A percentile compares a stretch with the other conserved stretches of the same genome.
phyloP scores from a whole-genome alignment of 2,113 vertebrate genomes.

The Turdus rufiventris region DNA sequence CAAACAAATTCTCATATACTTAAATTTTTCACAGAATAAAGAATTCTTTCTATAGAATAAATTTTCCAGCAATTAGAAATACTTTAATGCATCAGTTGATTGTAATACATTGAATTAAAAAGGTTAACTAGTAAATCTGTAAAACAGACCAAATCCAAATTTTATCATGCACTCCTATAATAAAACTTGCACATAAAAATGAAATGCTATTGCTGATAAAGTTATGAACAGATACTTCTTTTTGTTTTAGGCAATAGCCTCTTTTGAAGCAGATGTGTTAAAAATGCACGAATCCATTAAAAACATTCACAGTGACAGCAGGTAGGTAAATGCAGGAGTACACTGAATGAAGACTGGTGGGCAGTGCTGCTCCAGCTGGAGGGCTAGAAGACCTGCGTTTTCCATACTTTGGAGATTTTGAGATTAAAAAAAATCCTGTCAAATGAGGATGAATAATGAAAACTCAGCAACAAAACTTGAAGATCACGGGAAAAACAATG shows the following conservation, averaged over 20 bases:
- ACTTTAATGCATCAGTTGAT: not conserved
- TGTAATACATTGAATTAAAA: not conserved
- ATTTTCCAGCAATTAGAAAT: not conserved
- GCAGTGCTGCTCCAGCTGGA: not conserved
- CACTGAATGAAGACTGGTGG: not conserved
- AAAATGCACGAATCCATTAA: constrained; percentile 20
- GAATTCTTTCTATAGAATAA: not conserved
- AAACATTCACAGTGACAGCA: constrained; percentile 56
- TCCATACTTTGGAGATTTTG: not conserved
- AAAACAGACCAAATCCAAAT: not conserved
- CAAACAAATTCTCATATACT: not conserved
- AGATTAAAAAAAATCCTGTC: not conserved
- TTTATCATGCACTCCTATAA: not conserved
- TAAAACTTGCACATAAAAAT: not conserved
- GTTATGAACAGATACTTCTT: not conserved
- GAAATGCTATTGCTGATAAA: not conserved
- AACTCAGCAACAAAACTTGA: not conserved
- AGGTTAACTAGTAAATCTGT: not conserved
- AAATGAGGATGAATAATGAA: not conserved
- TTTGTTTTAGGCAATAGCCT: constrained; percentile 25
- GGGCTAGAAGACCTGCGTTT: not conserved
- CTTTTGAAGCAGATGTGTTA: constrained; percentile 48
- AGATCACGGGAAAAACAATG: not conserved
- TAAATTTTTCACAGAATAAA: not conserved
- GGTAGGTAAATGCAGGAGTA: constrained; percentile 28